Conservation (phyloP, 2,888 invertebrate genomes). For the Bombylius major region DNA sequence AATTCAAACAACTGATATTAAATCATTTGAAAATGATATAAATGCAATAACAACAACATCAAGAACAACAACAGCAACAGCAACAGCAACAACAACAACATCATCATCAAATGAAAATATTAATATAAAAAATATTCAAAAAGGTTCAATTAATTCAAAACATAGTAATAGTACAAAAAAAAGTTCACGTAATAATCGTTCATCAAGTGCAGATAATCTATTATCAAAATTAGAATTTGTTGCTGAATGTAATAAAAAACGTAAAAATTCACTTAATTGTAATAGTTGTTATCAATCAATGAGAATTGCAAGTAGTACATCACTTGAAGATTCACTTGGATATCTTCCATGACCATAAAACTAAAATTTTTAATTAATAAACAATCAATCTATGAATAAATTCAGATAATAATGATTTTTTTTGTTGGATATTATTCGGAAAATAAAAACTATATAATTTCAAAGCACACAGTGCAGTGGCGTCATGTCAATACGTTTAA, state of each 20-base stretch:
- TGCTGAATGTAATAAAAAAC: conserved; percentile 21
- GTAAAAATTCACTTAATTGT: not conserved
- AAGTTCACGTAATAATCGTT: conserved; percentile 23
- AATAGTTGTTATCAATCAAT: conserved; percentile 33
- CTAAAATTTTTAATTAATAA: too few species aligned
- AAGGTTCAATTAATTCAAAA: not conserved
- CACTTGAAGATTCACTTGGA: conserved; percentile 38
- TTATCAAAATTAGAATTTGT: conserved; percentile 25
- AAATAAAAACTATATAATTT: too few species aligned
- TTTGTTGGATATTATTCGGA: too few species aligned
- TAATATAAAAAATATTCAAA: not conserved
- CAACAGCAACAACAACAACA: not conserved
- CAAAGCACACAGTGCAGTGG: too few species aligned
- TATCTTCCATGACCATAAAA: conserved; percentile 39
- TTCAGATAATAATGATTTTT: too few species aligned
- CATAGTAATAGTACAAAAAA: not conserved
- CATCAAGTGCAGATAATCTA: conserved; percentile 30
- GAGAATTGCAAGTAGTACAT: conserved; percentile 32
- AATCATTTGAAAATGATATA: conserved; percentile 12
- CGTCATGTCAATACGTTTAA: too few species aligned
- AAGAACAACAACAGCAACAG: not conserved
- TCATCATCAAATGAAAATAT: not conserved
- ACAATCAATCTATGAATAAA: too few species aligned
- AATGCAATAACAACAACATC: not conserved
- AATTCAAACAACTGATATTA: conserved; percentile 56